Evolutionary conservation across 2,888 invertebrate species (phyloP).

Genomic region (Petrolisthes cinctipes): DNA sequence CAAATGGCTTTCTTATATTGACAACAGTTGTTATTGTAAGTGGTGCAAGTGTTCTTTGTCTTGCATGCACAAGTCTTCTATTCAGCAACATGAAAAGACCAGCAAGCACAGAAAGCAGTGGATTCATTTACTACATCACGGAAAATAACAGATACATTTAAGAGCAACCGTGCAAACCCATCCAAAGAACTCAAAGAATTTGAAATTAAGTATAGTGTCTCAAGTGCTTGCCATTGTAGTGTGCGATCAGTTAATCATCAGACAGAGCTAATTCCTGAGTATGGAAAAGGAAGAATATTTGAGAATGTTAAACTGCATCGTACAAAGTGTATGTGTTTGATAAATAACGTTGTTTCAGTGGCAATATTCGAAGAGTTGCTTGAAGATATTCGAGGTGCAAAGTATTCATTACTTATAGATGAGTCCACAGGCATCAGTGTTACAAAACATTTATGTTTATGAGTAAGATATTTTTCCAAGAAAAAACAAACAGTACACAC

Average conservation of each 20-base stretch:
- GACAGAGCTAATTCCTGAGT: slow-evolving; percentile 7
- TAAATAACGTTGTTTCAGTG: not conserved
- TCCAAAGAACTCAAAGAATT: slow-evolving; percentile 19
- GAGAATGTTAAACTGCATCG: not conserved
- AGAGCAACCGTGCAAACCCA: not conserved
- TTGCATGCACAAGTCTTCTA: slow-evolving; percentile 10
- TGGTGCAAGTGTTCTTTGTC: slow-evolving; percentile 18
- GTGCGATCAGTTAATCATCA: slow-evolving; percentile 20
- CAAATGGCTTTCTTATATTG: not conserved
- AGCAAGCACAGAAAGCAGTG: slow-evolving; percentile 5
- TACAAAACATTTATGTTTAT: slow-evolving; percentile 20
- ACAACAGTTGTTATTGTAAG: slow-evolving; percentile 5
- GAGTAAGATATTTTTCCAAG: not conserved
- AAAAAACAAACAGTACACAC: not conserved
- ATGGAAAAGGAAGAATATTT: slow-evolving; percentile 11
- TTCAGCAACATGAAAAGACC: slow-evolving; percentile 7
- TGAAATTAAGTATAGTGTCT: slow-evolving; percentile 21
- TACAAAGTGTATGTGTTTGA: slow-evolving; percentile 8
- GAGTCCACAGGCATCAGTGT: slow-evolving; percentile 6
- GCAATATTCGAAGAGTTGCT: not conserved
- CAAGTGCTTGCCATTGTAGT: slow-evolving; percentile 21
- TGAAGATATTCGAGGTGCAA: slow-evolving; percentile 13
- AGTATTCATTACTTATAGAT: slow-evolving; percentile 5
- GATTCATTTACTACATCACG: slow-evolving; percentile 7
- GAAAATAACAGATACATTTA: slow-evolving; percentile 27